Base-by-base conservation (phyloP, 2,113 vertebrate species). In the Plecotus auritus region DNA sequence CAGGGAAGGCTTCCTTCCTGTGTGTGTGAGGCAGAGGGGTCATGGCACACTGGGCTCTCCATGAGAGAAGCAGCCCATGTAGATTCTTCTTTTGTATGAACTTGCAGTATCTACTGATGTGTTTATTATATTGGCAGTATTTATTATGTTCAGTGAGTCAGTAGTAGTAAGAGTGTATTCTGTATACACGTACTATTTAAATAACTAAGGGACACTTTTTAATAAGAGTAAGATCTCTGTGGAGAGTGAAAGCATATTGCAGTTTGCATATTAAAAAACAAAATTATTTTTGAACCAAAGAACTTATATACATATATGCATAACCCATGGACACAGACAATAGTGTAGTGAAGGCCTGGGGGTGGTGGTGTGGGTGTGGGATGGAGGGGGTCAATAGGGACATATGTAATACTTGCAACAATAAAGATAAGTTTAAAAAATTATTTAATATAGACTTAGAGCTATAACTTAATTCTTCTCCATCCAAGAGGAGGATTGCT, bases 11-110 rank as follows among this genome's bases (percentile, higher is more conserved):
- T 23, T 11, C 16, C 28, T 49, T 54, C n/a, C 51, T 4, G 30
- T 42, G 1, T 22, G 12, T 78, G 0, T 2, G 4, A 13, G 16
- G 7, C 35, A 2, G 10, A 30, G 5, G 5, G 42, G 4, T 23
- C 67, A 30, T 45, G 35, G n/a, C 20, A 6, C 37, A 4, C n/a
- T 14, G 9, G 51, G 85, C 26, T 77, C 2, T 70, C 20, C 32
- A 5, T 51, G 47, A 78, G 66, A 61, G 14, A 70, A n/a, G 23
- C 23, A 26, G n/a, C 54, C 45, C 42, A 0, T 82, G 67, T 30
- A 14, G 45, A 7, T 30, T 87, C 37, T 35, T 28, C 35, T 81
- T 17, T 69, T 67, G 10, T 56, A 0, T 40, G 35, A 70, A 61
- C 17, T 67, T 64, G 13, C n/a, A 42, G 22, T 9, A 6, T 40